Percentiles rank a stretch among this genome's conserved stretches.
These are phyloP conservation scores for Sandelia bainsii DNA, from an alignment of 2,797 vertebrate species.

Conservation along the genomic window DNA sequence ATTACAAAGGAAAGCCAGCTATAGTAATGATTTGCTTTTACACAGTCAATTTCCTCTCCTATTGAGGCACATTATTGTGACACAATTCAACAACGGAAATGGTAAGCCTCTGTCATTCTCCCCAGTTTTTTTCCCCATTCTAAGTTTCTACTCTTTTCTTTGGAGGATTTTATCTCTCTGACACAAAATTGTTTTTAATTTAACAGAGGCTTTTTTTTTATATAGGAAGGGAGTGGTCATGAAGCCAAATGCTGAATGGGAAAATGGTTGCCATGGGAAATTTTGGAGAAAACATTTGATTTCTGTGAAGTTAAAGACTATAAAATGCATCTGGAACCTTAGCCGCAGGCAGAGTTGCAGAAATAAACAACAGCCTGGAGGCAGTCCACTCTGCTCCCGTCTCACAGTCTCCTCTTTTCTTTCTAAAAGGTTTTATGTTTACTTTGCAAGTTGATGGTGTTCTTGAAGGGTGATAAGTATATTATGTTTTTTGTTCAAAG, in stretches of 20 bases:
- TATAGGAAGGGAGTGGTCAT: slow-evolving; percentile 45
- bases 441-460: slow-evolving; percentile 40
- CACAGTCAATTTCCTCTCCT: slow-evolving; percentile 85
- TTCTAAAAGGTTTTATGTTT: slow-evolving; percentile 62
- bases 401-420: slow-evolving; percentile 52
- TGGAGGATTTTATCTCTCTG: slow-evolving; percentile 43
- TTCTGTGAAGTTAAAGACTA: slow-evolving; percentile 59
- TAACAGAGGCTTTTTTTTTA: slow-evolving; percentile 36
- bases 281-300: slow-evolving; percentile 64
- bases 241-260: slow-evolving; percentile 46
- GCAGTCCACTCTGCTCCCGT: slow-evolving; percentile 61
- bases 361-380: slow-evolving; percentile 79
- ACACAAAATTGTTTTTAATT: slow-evolving; percentile 53
- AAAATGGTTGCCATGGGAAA: slow-evolving; percentile 64
- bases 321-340: slow-evolving; percentile 72
- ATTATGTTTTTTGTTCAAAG: slow-evolving; percentile 1
- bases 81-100: slow-evolving; percentile 70
- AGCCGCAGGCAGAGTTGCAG: slow-evolving; percentile 70
- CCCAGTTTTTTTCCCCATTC: slow-evolving; percentile 36
- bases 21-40: slow-evolving; percentile 83
- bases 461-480: slow-evolving; percentile 12
- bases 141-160: slow-evolving; percentile 28
- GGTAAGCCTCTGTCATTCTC: slow-evolving; percentile 53
- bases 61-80: slow-evolving; percentile 78
- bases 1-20: slow-evolving; percentile 83